A percentile compares a stretch with the other conserved stretches of the same genome.
Evolutionary conservation across 2,888 invertebrate species (phyloP).

Genomic region (Mythimna albipuncta): DNA sequence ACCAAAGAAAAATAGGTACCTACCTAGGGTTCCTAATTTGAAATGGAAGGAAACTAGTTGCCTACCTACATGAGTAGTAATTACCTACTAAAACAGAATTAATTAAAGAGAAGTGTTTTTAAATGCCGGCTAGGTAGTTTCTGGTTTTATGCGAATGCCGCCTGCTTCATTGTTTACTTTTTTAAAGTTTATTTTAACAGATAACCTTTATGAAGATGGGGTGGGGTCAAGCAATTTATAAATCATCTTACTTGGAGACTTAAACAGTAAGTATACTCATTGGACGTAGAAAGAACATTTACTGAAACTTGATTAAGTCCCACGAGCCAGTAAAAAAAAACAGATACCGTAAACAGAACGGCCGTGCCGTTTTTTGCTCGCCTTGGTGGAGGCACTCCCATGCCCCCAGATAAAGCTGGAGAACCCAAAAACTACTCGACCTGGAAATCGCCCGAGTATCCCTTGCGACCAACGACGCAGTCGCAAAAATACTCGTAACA

Average conservation of each 20-base stretch:
- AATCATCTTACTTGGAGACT: background rate
- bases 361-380: too few relatives aligned
- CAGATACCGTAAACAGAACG: too few relatives aligned
- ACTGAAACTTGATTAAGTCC: too few relatives aligned
- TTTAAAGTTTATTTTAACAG: background rate
- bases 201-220: background rate
- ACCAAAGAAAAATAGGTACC: background rate
- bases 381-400: too few relatives aligned
- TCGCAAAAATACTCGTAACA: background rate
- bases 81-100: constrained; percentile 1
- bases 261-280: too few relatives aligned
- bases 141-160: background rate
- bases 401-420: too few relatives aligned
- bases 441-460: background rate
- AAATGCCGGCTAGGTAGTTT: background rate
- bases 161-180: background rate
- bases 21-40: background rate
- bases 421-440: background rate
- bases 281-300: too few relatives aligned
- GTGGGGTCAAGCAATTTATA: background rate
- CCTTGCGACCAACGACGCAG: background rate
- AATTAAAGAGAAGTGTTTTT: background rate
- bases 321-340: background rate
- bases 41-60: background rate
- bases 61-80: background rate